These are phyloP conservation scores for Buteo buteo DNA, from an alignment of 2,113 vertebrate genomes.

Conservation along the genomic window DNA sequence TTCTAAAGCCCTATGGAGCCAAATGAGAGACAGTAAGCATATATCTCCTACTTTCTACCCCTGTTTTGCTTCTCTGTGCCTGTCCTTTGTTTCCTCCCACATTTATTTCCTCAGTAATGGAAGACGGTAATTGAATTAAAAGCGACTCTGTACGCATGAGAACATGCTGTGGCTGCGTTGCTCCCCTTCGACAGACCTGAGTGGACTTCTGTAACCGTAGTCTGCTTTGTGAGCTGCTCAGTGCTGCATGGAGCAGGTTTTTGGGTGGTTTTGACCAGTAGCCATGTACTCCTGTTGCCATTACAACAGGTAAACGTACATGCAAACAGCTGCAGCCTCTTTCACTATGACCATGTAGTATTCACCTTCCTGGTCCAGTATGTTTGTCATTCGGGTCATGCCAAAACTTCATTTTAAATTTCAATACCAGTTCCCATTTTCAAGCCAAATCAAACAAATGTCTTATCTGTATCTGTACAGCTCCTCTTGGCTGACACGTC, in stretches of 20 bases:
- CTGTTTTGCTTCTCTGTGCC: slow-evolving; percentile 1
- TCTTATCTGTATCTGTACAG: background rate
- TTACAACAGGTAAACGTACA: background rate
- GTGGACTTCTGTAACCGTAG: background rate
- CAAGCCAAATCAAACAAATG: background rate
- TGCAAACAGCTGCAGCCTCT: background rate
- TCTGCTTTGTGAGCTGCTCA: background rate
- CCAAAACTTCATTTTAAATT: background rate
- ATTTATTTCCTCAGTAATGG: slow-evolving; percentile 53
- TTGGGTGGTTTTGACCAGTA: background rate
- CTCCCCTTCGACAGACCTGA: background rate
- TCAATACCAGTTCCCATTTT: background rate
- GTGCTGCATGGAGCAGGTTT: background rate
- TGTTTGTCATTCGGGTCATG: background rate
- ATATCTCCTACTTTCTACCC: slow-evolving; percentile 22
- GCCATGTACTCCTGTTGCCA: background rate
- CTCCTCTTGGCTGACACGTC: background rate
- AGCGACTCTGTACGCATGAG: background rate
- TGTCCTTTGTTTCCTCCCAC: slow-evolving; percentile 45
- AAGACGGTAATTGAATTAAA: slow-evolving; percentile 36
- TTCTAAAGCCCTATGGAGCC: slow-evolving; percentile 27
- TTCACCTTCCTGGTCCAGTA: background rate
- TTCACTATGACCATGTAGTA: background rate
- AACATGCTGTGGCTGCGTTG: background rate
- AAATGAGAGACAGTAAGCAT: background rate